A percentile compares a stretch with the other conserved stretches of the same genome.
phyloP scores from a whole-genome alignment of 2,797 vertebrate genomes.

The Pseudocheirus occidentalis region DNA sequence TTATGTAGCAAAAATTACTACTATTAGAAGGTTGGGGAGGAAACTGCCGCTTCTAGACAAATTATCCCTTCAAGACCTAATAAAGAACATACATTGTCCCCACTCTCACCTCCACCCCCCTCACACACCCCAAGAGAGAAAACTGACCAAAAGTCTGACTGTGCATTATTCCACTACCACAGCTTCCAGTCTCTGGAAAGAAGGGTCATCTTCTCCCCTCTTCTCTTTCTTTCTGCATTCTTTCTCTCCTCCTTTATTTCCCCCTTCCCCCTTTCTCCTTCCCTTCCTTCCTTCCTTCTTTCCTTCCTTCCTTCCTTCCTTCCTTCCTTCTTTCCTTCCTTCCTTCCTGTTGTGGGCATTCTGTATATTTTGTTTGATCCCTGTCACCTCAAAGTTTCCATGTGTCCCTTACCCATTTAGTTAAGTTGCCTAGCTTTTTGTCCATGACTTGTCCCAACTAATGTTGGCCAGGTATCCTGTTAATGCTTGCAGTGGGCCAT shows the following conservation, averaged over 20 bases:
- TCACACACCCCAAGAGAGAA: background rate
- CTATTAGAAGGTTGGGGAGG: background rate
- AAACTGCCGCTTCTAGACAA: background rate
- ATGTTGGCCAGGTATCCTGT: background rate
- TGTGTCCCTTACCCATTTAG: background rate
- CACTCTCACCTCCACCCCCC: too few species aligned
- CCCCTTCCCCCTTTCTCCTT: too few species aligned
- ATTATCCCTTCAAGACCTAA: background rate
- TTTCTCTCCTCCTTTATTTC: too few species aligned
- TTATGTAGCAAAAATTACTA: background rate
- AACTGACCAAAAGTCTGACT: background rate
- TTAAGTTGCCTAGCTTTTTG: background rate
- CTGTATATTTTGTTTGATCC: background rate
- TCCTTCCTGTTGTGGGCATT: background rate
- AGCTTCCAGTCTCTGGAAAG: slow-evolving; percentile 3
- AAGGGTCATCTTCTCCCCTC: background rate
- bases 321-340: background rate
- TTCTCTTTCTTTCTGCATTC: background rate
- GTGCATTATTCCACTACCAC: background rate
- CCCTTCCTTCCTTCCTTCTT: too few species aligned
- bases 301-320: background rate
- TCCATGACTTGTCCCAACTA: background rate
- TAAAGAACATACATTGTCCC: background rate
- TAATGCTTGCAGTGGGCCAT: background rate
- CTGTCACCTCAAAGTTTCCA: background rate